phyloP scores from a whole-genome alignment of 2,888 invertebrate genomes.

The Drosophila eohydei region DNA sequence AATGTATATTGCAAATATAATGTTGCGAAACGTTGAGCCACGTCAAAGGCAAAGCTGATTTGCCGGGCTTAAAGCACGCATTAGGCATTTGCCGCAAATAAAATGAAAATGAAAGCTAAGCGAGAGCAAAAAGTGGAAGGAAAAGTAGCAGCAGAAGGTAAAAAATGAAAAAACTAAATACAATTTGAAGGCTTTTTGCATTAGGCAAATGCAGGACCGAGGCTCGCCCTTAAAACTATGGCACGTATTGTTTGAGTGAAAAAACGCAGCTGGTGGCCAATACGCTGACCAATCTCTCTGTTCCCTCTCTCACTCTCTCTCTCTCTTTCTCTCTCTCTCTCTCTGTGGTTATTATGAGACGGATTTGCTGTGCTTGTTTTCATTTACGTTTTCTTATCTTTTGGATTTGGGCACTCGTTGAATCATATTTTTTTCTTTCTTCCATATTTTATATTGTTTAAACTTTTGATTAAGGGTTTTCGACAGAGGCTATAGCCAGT shows the following conservation, averaged over 20 bases:
- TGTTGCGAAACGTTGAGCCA: background rate
- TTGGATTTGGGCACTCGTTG: conserved; percentile 38
- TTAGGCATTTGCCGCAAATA: conserved; percentile 33
- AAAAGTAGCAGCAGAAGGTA: conserved; percentile 10
- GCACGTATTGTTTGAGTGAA: conserved; percentile 6
- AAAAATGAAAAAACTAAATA: conserved; percentile 48
- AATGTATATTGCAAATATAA: conserved; percentile 4
- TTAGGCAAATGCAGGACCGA: conserved; percentile 57
- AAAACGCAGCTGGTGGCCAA: conserved; percentile 47
- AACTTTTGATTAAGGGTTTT: conserved; percentile 77
- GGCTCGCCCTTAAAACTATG: conserved; percentile 13
- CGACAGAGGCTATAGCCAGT: conserved; percentile 38
- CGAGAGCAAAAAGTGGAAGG: conserved; percentile 13
- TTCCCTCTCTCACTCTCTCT: background rate
- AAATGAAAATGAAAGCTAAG: conserved; percentile 44
- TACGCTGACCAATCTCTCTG: conserved; percentile 39
- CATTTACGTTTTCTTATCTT: conserved; percentile 40
- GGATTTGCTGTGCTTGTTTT: conserved; percentile 54
- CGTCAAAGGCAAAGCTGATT: conserved; percentile 33
- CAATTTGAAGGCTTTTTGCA: conserved; percentile 71
- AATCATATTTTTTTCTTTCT: conserved; percentile 39
- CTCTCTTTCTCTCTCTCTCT: background rate
- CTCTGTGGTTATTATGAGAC: conserved; percentile 49
- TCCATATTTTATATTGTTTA: conserved; percentile 77
- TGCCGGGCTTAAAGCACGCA: conserved; percentile 38